Evolutionary conservation across 2,113 vertebrate genomes (phyloP).

Genomic region (Cyprinus carpio): DNA sequence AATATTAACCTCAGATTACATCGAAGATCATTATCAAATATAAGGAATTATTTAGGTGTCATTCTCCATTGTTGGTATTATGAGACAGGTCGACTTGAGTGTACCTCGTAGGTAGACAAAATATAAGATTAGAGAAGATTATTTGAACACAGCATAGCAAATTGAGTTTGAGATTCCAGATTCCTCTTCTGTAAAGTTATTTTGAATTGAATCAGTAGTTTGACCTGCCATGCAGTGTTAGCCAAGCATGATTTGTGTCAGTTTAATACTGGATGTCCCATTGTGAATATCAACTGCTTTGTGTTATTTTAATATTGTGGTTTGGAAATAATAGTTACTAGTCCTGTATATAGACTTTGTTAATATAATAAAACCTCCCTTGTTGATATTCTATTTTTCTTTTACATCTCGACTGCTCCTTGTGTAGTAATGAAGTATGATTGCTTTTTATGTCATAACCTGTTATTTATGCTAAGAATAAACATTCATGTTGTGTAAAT

Average conservation of each 20-base stretch:
- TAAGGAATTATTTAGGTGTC: not conserved
- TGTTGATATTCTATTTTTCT: not conserved
- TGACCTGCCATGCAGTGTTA: not conserved
- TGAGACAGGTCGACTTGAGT: not conserved
- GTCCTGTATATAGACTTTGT: not conserved
- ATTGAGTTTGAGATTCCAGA: not conserved
- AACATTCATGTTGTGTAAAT: not conserved
- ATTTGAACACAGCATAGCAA: not conserved
- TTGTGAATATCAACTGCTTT: not conserved
- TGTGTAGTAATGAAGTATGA: not conserved
- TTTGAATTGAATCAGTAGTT: not conserved
- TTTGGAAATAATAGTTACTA: not conserved
- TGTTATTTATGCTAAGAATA: slow-evolving; percentile 3
- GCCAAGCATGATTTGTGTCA: not conserved
- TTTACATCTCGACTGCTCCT: not conserved
- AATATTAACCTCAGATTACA: not conserved
- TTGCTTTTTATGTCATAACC: slow-evolving; percentile 7
- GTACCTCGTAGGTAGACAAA: not conserved
- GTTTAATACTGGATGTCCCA: not conserved
- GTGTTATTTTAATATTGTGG: not conserved
- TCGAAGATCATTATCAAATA: not conserved
- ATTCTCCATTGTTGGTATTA: slow-evolving; percentile 2
- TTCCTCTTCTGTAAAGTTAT: not conserved
- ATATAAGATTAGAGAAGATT: not conserved
- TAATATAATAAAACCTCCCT: not conserved